Evolutionary conservation across 2,113 vertebrate genomes (phyloP), one percentile per base, ranked within the genome.

Genomic region (Mastomys coucha): DNA sequence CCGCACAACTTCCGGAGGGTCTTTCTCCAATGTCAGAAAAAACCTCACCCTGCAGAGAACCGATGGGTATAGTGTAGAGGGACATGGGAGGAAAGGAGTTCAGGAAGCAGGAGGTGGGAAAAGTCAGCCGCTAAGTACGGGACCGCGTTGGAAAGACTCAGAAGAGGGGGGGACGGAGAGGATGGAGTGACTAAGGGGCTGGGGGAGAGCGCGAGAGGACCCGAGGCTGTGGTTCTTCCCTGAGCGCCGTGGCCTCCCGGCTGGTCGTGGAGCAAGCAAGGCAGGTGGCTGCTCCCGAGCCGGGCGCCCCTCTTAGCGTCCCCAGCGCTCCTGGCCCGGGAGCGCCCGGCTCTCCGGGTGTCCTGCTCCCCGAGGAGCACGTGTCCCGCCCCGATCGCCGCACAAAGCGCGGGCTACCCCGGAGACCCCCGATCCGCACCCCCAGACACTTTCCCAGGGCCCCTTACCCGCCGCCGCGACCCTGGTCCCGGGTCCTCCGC

Each of bases 241-340:
- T 22, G 85, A 49, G 19, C 45, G 1, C 31, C 1, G 39, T 24
- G 60, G 82, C 28, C n/a, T 4, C 67, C 12, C 2, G 4, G 49
- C 0, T 3, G 24, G 86, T 75, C 17, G 72, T 0, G 73, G 10
- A 63, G 86, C 63, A 26, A 4, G 51, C 20, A 8, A 63, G 91
- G 89, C 97, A 97, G 96, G 96, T 97, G 97, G 92, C n/a, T 49
- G 39, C 39, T 58, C 69, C 4, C 51, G 24, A 39, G 24, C 76
- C 17, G 22, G 65, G 77, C 2, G 14, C 33, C 75, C 58, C n/a
- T 31, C 26, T 4, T 69, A 8, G 51, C 14, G 10, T 31, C 76
- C 4, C 53, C 4, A 17, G 72, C 16, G 56, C 39, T 65, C 58
- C 1, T 31, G 51, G 67, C 90, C 36, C 39, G 19, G 19, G 22